phyloP scores from a whole-genome alignment of 2,113 vertebrate genomes.

The Scopus umbretta region DNA sequence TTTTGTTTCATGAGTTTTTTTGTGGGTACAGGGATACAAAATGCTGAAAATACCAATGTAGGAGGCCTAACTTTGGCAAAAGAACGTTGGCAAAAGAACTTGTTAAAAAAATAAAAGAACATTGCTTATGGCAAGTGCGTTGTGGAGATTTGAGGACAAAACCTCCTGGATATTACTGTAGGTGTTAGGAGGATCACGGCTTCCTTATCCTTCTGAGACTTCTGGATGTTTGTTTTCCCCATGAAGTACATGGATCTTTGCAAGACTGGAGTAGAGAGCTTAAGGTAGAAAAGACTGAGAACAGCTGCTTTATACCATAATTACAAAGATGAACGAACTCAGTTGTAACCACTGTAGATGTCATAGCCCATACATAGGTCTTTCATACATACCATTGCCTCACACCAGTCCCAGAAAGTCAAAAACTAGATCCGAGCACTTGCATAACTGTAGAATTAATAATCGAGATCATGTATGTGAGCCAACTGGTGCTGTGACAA shows the following conservation, averaged over 20 bases:
- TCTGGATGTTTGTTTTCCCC: background rate
- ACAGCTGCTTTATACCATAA: background rate
- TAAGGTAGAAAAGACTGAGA: background rate
- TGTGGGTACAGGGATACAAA: background rate
- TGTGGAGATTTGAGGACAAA: background rate
- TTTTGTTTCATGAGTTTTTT: background rate
- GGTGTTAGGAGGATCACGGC: background rate
- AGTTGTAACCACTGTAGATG: background rate
- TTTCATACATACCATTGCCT: background rate
- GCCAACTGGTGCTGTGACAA: background rate
- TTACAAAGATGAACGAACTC: background rate
- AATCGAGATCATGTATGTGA: background rate
- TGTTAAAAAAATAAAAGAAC: too few relatives aligned
- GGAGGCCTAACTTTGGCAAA: background rate
- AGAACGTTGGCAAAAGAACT: too few relatives aligned
- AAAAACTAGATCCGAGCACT: background rate
- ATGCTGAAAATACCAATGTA: background rate
- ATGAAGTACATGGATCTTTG: background rate
- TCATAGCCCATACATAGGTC: background rate
- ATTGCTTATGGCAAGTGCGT: background rate
- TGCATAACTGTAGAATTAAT: background rate
- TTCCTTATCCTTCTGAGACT: background rate
- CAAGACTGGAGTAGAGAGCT: background rate
- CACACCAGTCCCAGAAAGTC: background rate
- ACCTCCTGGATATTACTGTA: background rate